phyloP scores from a whole-genome alignment of 2,797 vertebrate genomes.

The Coccyzus lansbergi region DNA sequence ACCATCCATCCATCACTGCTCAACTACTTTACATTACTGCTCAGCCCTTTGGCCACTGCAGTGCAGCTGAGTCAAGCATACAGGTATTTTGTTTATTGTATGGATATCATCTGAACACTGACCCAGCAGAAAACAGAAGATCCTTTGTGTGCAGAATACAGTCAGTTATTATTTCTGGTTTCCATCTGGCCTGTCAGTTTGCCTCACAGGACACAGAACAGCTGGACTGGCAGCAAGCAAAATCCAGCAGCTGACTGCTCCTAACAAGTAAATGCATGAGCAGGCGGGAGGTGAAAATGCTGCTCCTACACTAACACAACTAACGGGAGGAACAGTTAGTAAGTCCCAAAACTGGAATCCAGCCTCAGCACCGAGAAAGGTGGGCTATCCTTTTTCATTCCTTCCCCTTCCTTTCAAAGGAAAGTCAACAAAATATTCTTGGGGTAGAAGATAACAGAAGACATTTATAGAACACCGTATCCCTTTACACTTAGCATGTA shows the following conservation, averaged over 20 bases:
- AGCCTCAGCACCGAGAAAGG: not conserved
- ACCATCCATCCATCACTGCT: not conserved
- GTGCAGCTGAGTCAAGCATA: fast-evolving
- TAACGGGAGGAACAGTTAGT: not conserved
- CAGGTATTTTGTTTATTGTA: not conserved
- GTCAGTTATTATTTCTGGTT: slow-evolving; percentile 6
- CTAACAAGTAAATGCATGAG: not conserved
- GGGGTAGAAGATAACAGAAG: not conserved
- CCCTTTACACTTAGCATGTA: not conserved
- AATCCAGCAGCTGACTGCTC: not conserved
- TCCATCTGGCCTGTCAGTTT: not conserved
- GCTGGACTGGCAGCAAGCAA: slow-evolving; percentile 25
- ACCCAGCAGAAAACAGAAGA: slow-evolving; percentile 20
- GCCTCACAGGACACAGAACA: not conserved
- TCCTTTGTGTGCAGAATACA: not conserved
- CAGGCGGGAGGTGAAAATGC: not conserved
- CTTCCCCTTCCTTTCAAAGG: not conserved
- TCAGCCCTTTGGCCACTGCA: not conserved
- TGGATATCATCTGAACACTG: not conserved
- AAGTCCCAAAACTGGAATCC: not conserved
- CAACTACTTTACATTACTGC: not conserved
- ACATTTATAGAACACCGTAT: not conserved
- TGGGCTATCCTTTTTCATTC: not conserved
- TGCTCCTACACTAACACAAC: not conserved
- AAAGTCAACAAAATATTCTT: not conserved